Conservation (phyloP, 2,888 invertebrate species). For the Eremobia ochroleuca region DNA sequence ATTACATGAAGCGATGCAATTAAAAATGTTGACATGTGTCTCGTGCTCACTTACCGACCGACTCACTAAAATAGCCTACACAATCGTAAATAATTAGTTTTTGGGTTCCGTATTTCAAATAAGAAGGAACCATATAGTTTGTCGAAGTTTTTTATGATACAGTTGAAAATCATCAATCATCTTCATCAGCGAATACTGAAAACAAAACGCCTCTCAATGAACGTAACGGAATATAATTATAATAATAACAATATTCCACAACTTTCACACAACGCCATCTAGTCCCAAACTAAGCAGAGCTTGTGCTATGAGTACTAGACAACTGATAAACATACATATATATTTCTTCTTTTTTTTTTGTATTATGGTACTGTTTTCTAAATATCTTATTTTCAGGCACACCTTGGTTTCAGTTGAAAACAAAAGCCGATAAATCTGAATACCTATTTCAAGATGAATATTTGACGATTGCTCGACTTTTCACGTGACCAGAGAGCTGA, state of each 20-base stretch:
- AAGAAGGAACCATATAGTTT: too few relatives aligned
- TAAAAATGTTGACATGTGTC: slow-evolving; percentile 77
- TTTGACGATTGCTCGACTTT: neutral
- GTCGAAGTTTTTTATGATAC: neutral
- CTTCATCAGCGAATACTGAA: neutral
- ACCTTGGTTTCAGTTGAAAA: neutral
- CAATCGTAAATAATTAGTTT: slow-evolving; percentile 61
- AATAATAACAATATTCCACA: too few relatives aligned
- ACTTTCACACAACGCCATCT: too few relatives aligned
- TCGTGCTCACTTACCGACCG: slow-evolving; percentile 65
- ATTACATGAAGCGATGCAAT: slow-evolving; percentile 73
- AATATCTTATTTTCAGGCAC: neutral
- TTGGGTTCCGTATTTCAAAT: slow-evolving; percentile 54
- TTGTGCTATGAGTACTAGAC: too few relatives aligned
- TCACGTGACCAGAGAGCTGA: neutral
- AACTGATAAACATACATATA: too few relatives aligned
- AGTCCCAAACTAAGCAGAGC: too few relatives aligned
- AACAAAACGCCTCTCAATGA: neutral
- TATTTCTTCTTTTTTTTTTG: too few relatives aligned
- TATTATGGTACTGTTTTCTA: neutral
- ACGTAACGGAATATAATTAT: neutral
- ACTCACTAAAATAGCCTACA: slow-evolving; percentile 71
- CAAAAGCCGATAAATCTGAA: neutral
- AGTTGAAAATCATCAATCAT: neutral
- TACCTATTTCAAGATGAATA: neutral